Evolutionary conservation across 2,888 invertebrate species (phyloP), one percentile per base, ranked within the genome.

Genomic region (Iphiclides podalirius): DNA sequence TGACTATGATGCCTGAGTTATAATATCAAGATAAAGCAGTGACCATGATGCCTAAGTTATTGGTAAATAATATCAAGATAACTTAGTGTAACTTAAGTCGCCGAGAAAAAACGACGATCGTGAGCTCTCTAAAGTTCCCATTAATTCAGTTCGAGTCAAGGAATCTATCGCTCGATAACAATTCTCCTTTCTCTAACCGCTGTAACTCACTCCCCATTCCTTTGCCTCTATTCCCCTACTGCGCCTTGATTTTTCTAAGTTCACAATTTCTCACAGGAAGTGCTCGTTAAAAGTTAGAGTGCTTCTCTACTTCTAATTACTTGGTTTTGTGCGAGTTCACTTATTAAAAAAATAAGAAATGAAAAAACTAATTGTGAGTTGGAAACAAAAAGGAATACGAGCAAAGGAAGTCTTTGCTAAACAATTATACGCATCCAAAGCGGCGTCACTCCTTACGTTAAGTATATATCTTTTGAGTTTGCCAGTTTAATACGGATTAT

Each of bases 251-350:
- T 48, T 45, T 41, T 48, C 35, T 47, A 42, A 48, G 41, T 48
- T 41, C 31, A 31, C 42, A 42, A 48, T 42, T 48, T 37, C 47
- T 48, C 42, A 42, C 37, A 42, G 42, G 36, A 36, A 48, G 47
- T 42, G 47, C 42, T 48, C 36, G 42, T 48, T 48, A 48, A 48
- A 48, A 48, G 36, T 48, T 48, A 17, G 42, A 48, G 47, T 48
- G 37, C 41, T 41, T 36, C 47, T 47, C 41, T 47, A 36, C 47
- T 48, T 42, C 41, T 48, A 48, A 48, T 48, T 48, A 48, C 47
- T 42, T 42, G 47, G 36, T 48, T 48, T 42, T 42, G 42, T 42
- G 47, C 26, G 31, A 31, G 36, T 34, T 43, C 43, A 41, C 36
- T 37, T 45, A 26, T 45, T 38, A 16, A 16, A 26, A n/a, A 38